These are phyloP conservation scores for Halcyon leucocephala DNA, from an alignment of 2,797 vertebrate species.

Conservation along the genomic window DNA sequence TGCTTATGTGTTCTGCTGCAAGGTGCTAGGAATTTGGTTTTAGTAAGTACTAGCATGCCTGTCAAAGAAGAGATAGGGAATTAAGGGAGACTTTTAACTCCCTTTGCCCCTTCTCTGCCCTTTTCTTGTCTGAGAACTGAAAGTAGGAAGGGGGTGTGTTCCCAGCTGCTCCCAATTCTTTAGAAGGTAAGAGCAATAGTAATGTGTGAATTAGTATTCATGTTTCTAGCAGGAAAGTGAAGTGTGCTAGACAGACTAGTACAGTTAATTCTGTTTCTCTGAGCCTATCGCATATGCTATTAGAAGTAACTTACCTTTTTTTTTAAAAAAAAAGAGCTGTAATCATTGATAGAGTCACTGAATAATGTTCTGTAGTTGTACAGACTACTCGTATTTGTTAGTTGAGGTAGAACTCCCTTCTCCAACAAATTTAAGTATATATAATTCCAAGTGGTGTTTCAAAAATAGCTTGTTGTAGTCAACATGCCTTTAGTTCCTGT, in stretches of 20 bases:
- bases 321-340: neutral
- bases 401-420: neutral
- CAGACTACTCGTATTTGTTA: neutral
- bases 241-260: neutral
- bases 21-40: neutral
- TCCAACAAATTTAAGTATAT: neutral
- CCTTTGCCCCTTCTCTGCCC: neutral
- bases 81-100: neutral
- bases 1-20: neutral
- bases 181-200: neutral
- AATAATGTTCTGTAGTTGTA: neutral
- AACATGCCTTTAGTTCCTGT: neutral
- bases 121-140: neutral
- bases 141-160: neutral
- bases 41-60: neutral
- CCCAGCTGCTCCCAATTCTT: neutral
- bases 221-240: neutral
- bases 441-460: neutral
- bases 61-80: neutral
- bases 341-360: neutral
- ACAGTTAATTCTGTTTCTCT: neutral
- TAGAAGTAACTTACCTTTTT: neutral
- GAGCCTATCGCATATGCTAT: neutral
- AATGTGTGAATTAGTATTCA: neutral
- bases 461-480: neutral